These are phyloP conservation scores for Drosophila tristis DNA, from an alignment of 1,140 invertebrate species.

Conservation along the genomic window DNA sequence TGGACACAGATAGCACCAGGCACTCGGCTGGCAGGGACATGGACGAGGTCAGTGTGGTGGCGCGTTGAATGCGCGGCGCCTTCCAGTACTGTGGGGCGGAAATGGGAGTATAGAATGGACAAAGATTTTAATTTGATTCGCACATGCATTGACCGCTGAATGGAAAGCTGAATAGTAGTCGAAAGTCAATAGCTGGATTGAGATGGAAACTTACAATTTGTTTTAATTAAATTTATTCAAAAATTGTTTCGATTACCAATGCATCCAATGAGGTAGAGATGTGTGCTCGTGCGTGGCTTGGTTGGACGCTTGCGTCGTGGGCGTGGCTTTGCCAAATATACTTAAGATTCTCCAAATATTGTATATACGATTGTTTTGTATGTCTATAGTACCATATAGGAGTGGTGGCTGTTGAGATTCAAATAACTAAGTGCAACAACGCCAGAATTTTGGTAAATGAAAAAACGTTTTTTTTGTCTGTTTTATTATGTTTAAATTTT, in stretches of 20 bases:
- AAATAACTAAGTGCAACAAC: conserved; percentile 66
- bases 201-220: conserved; percentile 77
- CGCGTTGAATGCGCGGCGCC: conserved; percentile 76
- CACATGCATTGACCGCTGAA: not conserved
- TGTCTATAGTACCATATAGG: conserved; percentile 18
- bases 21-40: conserved; percentile 84
- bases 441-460: conserved; percentile 65
- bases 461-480: conserved; percentile 67
- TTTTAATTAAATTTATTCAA: conserved; percentile 55
- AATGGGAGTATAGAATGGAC: not conserved
- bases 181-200: conserved; percentile 50
- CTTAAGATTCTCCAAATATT: conserved; percentile 54
- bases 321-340: conserved; percentile 47
- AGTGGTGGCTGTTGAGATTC: conserved; percentile 37
- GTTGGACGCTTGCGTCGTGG: conserved; percentile 64
- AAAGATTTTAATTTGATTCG: conserved; percentile 11
- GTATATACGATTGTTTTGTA: conserved; percentile 20
- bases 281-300: conserved; percentile 69
- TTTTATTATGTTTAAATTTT: conserved; percentile 56
- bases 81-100: conserved; percentile 71
- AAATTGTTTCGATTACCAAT: conserved; percentile 68
- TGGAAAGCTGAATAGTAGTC: conserved; percentile 29
- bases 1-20: conserved; percentile 81
- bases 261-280: conserved; percentile 74
- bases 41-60: conserved; percentile 81